Base-by-base conservation (phyloP, 2,113 vertebrate genomes). In the Rafetus swinhoei region DNA sequence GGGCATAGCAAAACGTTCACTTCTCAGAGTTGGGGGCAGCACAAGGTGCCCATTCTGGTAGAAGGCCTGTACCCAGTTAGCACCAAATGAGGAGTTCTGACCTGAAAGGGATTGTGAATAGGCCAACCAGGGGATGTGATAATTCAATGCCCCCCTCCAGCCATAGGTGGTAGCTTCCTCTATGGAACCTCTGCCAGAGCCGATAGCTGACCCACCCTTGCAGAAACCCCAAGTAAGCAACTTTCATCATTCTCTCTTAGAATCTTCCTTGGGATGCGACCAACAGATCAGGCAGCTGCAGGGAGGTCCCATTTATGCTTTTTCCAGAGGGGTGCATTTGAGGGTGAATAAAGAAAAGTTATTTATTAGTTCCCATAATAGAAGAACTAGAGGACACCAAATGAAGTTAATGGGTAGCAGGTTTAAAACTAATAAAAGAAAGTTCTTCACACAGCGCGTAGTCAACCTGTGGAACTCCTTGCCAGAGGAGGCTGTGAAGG, bases 191-290 rank as follows among this genome's bases (percentile, higher is more conserved):
- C 21, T 25, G 62, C 65, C 5, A 21, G 22, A 83, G 3, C 85
- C 1, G 7, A 53, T 2, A 55, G 3, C 3, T 8, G 1, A 3
- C 65, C n/a, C 85, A 79, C 1, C 8, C 5, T 65, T 39, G 3
- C 16, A 59, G 32, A 76, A 57, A 24, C 7, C 52, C 39, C 39
- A 77, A 45, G 39, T 25, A 45, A 45, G 22, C 72, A 76, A 76
- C 9, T 45, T 77, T 18, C n/a, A 35, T 35, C 65, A 72, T 72
- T 72, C 65, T 72, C 16, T 16, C 18, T 72, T 72, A 45, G 12
- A 50, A 77, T 50, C 39, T 21, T 25, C 35, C 24, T 13, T 32
- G 10, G 76, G 7, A 86, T 0, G 5, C 1, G 85, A 25, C 62
- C 39, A 76, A 19, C 32, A 85, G 22, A 76, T 4, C 7, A 24